These are phyloP conservation scores for Limanda limanda DNA, from an alignment of 2,113 vertebrate species.

Conservation along the genomic window DNA sequence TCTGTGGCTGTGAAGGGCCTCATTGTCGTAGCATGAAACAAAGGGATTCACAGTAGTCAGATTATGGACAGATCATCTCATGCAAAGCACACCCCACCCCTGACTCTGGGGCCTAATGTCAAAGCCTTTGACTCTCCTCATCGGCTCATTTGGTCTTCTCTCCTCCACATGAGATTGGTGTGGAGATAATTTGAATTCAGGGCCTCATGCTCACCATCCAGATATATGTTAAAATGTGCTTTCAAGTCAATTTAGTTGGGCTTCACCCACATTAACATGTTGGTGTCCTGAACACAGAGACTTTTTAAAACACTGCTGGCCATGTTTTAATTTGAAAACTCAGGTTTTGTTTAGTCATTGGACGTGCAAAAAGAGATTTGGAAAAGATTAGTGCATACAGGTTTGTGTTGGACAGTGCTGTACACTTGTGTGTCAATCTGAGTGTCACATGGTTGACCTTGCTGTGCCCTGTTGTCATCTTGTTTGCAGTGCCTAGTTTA, in stretches of 20 bases:
- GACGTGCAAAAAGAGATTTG: too few relatives aligned
- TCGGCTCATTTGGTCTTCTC: conserved; percentile 34
- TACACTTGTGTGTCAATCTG: neutral
- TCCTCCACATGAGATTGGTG: conserved; percentile 14
- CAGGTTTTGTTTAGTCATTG: too few relatives aligned
- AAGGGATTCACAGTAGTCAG: conserved; percentile 57
- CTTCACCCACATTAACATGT: neutral
- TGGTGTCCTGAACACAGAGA: neutral
- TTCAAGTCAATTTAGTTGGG: neutral
- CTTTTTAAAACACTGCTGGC: neutral
- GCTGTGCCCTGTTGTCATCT: neutral
- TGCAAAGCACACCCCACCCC: conserved; percentile 68
- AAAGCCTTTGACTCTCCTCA: conserved; percentile 33
- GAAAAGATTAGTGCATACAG: neutral
- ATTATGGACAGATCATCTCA: conserved; percentile 55
- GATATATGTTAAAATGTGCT: neutral
- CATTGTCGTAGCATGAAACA: conserved; percentile 67
- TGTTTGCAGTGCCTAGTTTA: conserved; percentile 15
- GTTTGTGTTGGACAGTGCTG: neutral
- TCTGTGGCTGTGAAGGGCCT: conserved; percentile 45
- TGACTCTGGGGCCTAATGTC: conserved; percentile 25
- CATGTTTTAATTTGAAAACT: too few relatives aligned
- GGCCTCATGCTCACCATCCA: neutral
- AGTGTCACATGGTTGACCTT: conserved; percentile 23
- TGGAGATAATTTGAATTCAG: conserved; percentile 3